Evolutionary conservation across 2,888 invertebrate species (phyloP).

Genomic region (Thalpophila matura): DNA sequence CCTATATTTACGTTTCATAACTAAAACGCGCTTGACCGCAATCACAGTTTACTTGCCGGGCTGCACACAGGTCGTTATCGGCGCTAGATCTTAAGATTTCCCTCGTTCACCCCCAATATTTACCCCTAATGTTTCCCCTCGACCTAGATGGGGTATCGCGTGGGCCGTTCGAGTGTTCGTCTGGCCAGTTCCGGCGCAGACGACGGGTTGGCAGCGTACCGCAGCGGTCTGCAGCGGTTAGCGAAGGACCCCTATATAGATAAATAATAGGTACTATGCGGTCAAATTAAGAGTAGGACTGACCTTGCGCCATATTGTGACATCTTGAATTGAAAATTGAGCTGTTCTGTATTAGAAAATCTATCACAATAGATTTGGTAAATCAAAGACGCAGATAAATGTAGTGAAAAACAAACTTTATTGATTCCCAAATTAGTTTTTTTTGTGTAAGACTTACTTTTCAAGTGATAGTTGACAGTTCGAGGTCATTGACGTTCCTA

Average conservation of each 20-base stretch:
- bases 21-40: slow-evolving; percentile 45
- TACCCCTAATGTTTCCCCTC: slow-evolving; percentile 48
- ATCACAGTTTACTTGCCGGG: slow-evolving; percentile 38
- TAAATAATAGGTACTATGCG: too few species aligned
- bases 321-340: too few species aligned
- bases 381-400: too few species aligned
- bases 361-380: too few species aligned
- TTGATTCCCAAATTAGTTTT: too few species aligned
- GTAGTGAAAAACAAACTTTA: too few species aligned
- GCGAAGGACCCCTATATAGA: background rate
- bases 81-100: slow-evolving; percentile 34
- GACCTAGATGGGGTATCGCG: slow-evolving; percentile 60
- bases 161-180: slow-evolving; percentile 11
- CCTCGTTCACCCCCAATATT: slow-evolving; percentile 27
- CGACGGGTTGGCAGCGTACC: slow-evolving; percentile 15
- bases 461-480: too few species aligned
- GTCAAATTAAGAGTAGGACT: too few species aligned
- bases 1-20: slow-evolving; percentile 23
- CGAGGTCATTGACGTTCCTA: too few species aligned
- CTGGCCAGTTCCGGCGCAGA: slow-evolving; percentile 46
- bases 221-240: slow-evolving; percentile 3
- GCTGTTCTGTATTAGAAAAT: too few species aligned
- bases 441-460: too few species aligned
- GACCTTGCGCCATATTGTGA: too few species aligned
- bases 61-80: slow-evolving; percentile 40